Percentiles rank a stretch among this genome's conserved stretches.
Evolutionary conservation across 2,888 invertebrate genomes (phyloP).

Genomic region (Eristalis pertinax): DNA sequence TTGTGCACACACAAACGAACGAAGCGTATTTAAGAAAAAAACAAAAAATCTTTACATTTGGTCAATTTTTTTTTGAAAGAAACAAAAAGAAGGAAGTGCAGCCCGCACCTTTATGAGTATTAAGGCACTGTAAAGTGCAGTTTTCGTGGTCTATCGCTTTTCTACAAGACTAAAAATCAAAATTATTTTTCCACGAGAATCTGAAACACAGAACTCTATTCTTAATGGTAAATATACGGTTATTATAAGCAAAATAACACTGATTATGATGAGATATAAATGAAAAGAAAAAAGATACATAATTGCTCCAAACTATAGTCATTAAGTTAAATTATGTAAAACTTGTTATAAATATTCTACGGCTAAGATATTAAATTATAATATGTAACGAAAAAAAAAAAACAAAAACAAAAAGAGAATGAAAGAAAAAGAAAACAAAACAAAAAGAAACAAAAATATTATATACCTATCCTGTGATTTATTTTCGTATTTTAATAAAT

Average conservation of each 20-base stretch:
- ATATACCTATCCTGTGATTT: constrained; percentile 73
- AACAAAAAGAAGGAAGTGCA: neutral
- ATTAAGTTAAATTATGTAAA: constrained; percentile 71
- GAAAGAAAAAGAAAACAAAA: neutral
- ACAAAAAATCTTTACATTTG: constrained; percentile 3
- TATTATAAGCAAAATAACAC: neutral
- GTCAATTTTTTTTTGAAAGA: constrained; percentile 30
- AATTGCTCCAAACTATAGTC: constrained; percentile 70
- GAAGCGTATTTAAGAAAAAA: constrained; percentile 10
- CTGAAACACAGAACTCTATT: neutral
- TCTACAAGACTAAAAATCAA: constrained; percentile 19
- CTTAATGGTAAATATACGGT: neutral
- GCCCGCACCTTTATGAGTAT: neutral
- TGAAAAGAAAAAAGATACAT: constrained; percentile 15
- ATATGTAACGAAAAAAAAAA: constrained; percentile 27
- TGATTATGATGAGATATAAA: neutral
- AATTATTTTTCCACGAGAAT: constrained; percentile 51
- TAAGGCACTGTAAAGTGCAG: neutral
- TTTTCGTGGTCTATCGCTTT: constrained; percentile 7
- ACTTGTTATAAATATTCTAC: constrained; percentile 68
- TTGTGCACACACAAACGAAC: constrained; percentile 37
- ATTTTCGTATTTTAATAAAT: constrained; percentile 71
- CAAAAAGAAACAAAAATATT: constrained; percentile 12
- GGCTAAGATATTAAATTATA: constrained; percentile 57
- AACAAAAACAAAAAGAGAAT: constrained; percentile 22